Evolutionary conservation across 2,797 vertebrate genomes (phyloP).

Genomic region (Gambusia yucatana): DNA sequence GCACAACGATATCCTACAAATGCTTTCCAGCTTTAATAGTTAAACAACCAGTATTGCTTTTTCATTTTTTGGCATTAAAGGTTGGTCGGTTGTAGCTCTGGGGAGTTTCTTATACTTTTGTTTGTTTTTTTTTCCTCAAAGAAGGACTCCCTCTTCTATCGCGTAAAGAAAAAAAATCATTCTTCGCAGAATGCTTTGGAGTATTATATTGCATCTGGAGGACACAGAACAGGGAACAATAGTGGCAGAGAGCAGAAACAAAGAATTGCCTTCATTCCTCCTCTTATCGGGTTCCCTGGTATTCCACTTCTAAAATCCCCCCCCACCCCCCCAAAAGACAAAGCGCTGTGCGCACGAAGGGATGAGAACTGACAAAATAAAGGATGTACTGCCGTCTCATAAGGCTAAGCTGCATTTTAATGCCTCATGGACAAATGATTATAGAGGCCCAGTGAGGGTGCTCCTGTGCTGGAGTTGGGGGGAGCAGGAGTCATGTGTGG

Average conservation of each 20-base stretch:
- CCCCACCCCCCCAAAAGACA: conserved; percentile 21
- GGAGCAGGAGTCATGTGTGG: conserved; percentile 48
- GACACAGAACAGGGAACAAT: conserved; percentile 65
- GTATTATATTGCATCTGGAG: conserved; percentile 70
- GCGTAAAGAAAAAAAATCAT: conserved; percentile 28
- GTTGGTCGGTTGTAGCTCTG: conserved; percentile 12
- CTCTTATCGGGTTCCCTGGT: conserved; percentile 70
- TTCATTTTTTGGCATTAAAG: conserved; percentile 14
- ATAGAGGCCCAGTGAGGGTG: conserved; percentile 79
- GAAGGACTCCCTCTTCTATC: conserved; percentile 31
- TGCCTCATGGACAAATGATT: conserved; percentile 80
- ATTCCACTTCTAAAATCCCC: conserved; percentile 66
- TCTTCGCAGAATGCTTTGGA: conserved; percentile 31
- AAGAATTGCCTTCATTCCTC: conserved; percentile 63
- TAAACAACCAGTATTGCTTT: neutral
- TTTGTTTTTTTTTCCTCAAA: neutral
- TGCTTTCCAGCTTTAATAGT: conserved; percentile 11
- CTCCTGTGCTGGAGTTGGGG: conserved; percentile 54
- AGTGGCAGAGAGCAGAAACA: conserved; percentile 62
- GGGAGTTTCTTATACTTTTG: conserved; percentile 16
- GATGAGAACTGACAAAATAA: conserved; percentile 31
- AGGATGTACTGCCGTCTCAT: conserved; percentile 53
- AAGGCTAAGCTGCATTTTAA: conserved; percentile 74
- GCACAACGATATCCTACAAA: conserved; percentile 1
- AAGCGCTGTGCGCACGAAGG: conserved; percentile 33